Evolutionary conservation across 2,888 invertebrate species (phyloP).

Genomic region (Sphecodes monilicornis): DNA sequence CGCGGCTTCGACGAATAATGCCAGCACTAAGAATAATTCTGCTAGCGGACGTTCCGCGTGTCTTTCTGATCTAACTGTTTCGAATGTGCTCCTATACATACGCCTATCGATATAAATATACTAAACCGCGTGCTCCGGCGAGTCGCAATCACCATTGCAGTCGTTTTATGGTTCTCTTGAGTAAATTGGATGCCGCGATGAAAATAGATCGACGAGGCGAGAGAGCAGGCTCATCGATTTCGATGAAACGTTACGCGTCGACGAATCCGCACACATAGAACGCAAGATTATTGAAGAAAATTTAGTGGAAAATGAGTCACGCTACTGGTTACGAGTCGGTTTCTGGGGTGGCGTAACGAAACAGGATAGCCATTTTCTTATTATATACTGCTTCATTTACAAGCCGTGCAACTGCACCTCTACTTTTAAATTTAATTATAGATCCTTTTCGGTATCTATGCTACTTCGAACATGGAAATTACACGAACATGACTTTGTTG

Average conservation of each 20-base stretch:
- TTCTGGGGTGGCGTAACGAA: background rate
- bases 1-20: conserved; percentile 52
- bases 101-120: background rate
- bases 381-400: background rate
- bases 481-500: background rate
- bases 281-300: background rate
- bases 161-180: conserved; percentile 10
- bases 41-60: background rate
- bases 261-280: background rate
- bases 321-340: background rate
- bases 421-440: background rate
- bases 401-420: background rate
- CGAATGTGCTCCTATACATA: background rate
- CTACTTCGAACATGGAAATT: background rate
- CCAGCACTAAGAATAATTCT: conserved; percentile 53
- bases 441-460: background rate
- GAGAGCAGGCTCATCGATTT: background rate
- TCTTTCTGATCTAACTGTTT: background rate
- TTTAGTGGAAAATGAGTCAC: background rate
- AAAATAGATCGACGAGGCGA: background rate
- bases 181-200: conserved; percentile 11
- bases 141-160: background rate
- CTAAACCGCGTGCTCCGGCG: background rate
- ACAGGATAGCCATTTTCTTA: background rate
- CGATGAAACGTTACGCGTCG: background rate